phyloP scores from a whole-genome alignment of 2,888 invertebrate species.

The Leucophenga montana region DNA sequence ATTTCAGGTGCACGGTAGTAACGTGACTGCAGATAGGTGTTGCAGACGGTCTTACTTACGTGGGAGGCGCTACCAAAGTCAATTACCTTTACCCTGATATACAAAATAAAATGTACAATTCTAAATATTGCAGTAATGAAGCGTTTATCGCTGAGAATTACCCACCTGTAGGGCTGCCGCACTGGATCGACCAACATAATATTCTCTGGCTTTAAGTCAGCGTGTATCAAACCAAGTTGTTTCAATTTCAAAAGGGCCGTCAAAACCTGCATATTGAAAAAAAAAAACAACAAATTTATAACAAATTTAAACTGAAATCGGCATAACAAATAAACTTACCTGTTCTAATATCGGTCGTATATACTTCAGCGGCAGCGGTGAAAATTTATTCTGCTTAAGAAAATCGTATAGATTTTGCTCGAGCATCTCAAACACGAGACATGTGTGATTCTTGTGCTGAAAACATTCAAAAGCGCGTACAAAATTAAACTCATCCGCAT shows the following conservation, averaged over 20 bases:
- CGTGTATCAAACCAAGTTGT: slow-evolving; percentile 99
- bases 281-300: too few species aligned
- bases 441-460: slow-evolving; percentile 99
- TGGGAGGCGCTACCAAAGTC: slow-evolving; percentile 99
- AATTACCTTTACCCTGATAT: slow-evolving; percentile 93
- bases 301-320: too few species aligned
- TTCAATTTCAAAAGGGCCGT: slow-evolving; percentile 80
- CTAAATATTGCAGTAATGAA: slow-evolving; percentile 1
- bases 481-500: slow-evolving; percentile 99
- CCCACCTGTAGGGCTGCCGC: slow-evolving; percentile 88
- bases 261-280: slow-evolving; percentile 75
- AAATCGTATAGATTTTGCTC: slow-evolving; percentile 99
- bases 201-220: slow-evolving; percentile 99
- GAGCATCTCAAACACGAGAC: slow-evolving; percentile 99
- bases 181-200: slow-evolving; percentile 99
- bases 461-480: slow-evolving; percentile 99
- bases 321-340: slow-evolving; percentile 79
- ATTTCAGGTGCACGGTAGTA: slow-evolving; percentile 99
- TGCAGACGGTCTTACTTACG: slow-evolving; percentile 99
- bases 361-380: slow-evolving; percentile 97
- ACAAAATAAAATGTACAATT: neutral
- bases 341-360: slow-evolving; percentile 99
- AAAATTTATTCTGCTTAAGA: slow-evolving; percentile 99
- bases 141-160: neutral
- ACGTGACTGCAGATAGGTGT: slow-evolving; percentile 98